Percentiles rank a stretch among this genome's conserved stretches.
These are phyloP conservation scores for Leptinotarsa texana DNA, from an alignment of 1,140 invertebrate species.

Conservation along the genomic window DNA sequence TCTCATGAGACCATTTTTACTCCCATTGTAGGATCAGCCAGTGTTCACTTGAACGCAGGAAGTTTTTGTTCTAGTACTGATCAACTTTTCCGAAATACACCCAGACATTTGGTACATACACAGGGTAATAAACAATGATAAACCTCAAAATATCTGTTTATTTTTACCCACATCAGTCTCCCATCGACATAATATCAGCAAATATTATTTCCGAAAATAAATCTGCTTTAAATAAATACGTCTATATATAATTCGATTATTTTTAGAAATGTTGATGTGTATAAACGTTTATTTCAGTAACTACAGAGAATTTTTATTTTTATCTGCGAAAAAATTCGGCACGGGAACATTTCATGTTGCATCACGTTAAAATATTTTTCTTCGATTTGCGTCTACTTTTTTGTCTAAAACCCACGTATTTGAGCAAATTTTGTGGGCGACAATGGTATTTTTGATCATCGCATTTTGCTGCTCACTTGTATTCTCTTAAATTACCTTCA, in stretches of 20 bases:
- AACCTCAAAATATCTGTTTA: slow-evolving; percentile 6
- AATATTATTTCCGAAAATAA: slow-evolving; percentile 26
- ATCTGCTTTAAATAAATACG: slow-evolving; percentile 21
- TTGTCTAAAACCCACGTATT: neutral
- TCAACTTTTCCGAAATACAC: too few species aligned
- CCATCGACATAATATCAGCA: slow-evolving; percentile 22
- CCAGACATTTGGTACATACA: too few species aligned
- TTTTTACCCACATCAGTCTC: slow-evolving; percentile 16
- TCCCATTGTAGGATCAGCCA: too few species aligned
- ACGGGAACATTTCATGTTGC: slow-evolving; percentile 1
- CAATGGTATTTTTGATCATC: neutral
- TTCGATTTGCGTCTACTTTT: neutral
- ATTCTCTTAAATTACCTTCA: neutral
- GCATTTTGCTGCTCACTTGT: neutral
- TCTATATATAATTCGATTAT: slow-evolving; percentile 20
- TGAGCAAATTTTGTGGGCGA: neutral
- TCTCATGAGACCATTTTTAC: too few species aligned
- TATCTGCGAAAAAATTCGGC: slow-evolving; percentile 7
- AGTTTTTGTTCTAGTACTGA: too few species aligned
- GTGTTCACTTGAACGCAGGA: too few species aligned
- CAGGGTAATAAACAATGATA: neutral
- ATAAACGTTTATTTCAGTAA: slow-evolving; percentile 11
- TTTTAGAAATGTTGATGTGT: slow-evolving; percentile 27
- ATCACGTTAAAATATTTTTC: slow-evolving; percentile 3
- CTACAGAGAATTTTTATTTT: slow-evolving; percentile 16